Conservation (phyloP, 2,797 vertebrate species). For the Darevskia mixta region DNA sequence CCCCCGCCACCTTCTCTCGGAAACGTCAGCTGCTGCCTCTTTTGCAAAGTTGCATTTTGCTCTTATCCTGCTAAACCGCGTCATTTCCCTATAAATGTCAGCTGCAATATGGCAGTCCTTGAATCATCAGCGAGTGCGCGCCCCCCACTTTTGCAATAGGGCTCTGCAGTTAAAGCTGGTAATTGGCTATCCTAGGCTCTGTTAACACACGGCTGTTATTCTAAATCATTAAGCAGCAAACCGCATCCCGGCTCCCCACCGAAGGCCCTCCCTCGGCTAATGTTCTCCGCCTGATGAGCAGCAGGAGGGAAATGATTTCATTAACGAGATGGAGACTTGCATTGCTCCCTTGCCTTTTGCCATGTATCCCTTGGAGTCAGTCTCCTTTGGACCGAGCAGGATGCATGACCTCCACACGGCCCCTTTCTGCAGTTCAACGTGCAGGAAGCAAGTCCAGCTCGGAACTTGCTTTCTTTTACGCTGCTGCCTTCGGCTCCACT, state of each 20-base stretch:
- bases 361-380: background rate
- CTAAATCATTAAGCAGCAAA: background rate
- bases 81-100: conserved; percentile 3
- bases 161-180: background rate
- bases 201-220: conserved; percentile 10
- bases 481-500: background rate
- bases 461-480: background rate
- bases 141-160: accelerated
- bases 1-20: background rate
- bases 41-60: background rate
- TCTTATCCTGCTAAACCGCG: too few species aligned
- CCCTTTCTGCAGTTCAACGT: background rate
- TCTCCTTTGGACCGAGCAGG: too few species aligned
- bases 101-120: background rate
- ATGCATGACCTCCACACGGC: background rate
- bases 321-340: conserved; percentile 3
- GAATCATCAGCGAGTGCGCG: background rate
- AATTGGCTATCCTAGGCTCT: conserved; percentile 1
- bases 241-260: background rate
- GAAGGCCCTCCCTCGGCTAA: background rate
- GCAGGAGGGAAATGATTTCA: background rate
- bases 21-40: background rate
- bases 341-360: background rate
- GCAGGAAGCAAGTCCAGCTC: background rate
- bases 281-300: background rate